Evolutionary conservation across 1,140 invertebrate species (phyloP), one percentile per base, ranked within the genome.

Genomic region (Caenorhabditis elegans): DNA sequence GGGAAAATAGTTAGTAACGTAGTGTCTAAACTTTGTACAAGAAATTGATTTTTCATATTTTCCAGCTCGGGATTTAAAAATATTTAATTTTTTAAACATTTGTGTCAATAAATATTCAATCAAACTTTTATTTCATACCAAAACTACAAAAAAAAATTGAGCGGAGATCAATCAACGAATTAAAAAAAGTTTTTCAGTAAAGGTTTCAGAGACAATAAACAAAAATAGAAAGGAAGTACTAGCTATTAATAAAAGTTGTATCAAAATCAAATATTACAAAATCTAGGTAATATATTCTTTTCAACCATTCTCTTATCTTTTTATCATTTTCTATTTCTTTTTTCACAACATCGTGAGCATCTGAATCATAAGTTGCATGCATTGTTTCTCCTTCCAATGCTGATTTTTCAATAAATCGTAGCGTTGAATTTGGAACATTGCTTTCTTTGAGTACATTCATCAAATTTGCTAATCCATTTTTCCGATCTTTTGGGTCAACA

Each of bases 341-440:
- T 11, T 70, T 36, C 34, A 70, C 60, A n/a, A 70, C 60, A 17
- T 70, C 60, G 43, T 70, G 60, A 10, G 34, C 60, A 70, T 70
- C 60, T 19, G 60, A 70, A 70, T 70, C 60, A 70, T 70, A 70
- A 3, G 60, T 70, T 1, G 60, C 60, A 70, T 70, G 60, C n/a
- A 3, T 2, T 17, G 60, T 70, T 19, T 39, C 34, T 11, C 60
- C 60, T 19, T 70, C 60, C 34, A 70, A 70, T 39, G 60, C 60
- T 19, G 60, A 70, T 22, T 70, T 70, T 22, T 70, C 34, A 22
- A 70, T 70, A 13, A 19, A 70, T 39, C 19, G 5, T 8, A 70
- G 34, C 11, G 60, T 70, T 1, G 60, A 43, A 22, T 39, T 70
- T 1, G 60, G 60, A 8, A 70, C 60, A 43, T 70, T 36, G n/a